Percentiles rank a stretch among this genome's conserved stretches.
These are phyloP conservation scores for Parnassius glacialis DNA, from an alignment of 2,888 invertebrate species.

Conservation along the genomic window DNA sequence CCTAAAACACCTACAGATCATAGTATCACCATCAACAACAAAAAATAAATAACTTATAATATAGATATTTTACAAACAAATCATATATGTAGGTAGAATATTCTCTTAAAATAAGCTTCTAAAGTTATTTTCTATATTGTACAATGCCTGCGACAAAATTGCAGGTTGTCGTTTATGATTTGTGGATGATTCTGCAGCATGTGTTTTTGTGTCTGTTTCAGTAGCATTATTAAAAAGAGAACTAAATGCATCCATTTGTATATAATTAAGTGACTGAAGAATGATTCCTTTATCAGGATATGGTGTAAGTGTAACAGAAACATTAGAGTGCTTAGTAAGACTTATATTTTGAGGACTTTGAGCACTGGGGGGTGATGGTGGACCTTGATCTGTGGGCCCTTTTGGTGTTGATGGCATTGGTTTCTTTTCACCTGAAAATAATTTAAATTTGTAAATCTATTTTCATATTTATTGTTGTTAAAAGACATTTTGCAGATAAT, in stretches of 20 bases:
- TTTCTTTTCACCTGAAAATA: conserved; percentile 52
- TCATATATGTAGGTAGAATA: conserved; percentile 4
- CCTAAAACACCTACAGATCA: conserved; percentile 19
- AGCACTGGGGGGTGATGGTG: conserved; percentile 33
- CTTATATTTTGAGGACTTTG: conserved; percentile 35
- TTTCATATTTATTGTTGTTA: not conserved
- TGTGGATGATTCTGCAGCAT: conserved; percentile 39
- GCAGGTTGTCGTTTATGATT: conserved; percentile 52
- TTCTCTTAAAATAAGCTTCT: conserved; percentile 65
- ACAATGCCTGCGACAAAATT: conserved; percentile 58
- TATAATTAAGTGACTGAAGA: conserved; percentile 71
- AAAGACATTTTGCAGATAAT: not conserved
- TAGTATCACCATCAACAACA: conserved; percentile 19
- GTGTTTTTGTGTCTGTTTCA: conserved; percentile 32
- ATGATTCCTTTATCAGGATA: conserved; percentile 71
- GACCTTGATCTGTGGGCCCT: conserved; percentile 33
- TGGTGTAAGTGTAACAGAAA: conserved; percentile 48
- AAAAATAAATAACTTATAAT: conserved; percentile 30
- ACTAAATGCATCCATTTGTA: conserved; percentile 75
- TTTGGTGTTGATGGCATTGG: conserved; percentile 37
- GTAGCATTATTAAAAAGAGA: conserved; percentile 53
- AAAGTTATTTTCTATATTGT: conserved; percentile 70
- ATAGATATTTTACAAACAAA: conserved; percentile 27
- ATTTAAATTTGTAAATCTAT: not conserved
- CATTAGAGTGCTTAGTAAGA: conserved; percentile 34